Percentiles rank a stretch among this genome's conserved stretches.
Evolutionary conservation across 2,888 invertebrate species (phyloP).

Genomic region (Helobdella robusta): DNA sequence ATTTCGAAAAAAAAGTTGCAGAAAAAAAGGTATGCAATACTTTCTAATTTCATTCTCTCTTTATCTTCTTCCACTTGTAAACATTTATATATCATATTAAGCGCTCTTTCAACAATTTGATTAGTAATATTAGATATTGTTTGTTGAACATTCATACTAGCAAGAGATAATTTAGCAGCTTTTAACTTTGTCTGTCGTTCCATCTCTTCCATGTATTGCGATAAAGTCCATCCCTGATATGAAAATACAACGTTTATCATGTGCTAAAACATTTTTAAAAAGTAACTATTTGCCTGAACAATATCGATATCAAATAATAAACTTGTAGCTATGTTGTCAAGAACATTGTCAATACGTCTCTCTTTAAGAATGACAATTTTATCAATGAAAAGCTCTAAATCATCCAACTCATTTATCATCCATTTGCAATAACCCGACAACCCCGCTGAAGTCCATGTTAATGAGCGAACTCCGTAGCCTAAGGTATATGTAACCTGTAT

Average conservation of each 20-base stretch:
- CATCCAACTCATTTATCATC: slow-evolving; percentile 56
- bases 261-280: neutral
- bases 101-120: slow-evolving; percentile 6
- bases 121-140: slow-evolving; percentile 10
- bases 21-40: no score
- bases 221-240: slow-evolving; percentile 20
- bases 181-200: slow-evolving; percentile 15
- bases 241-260: no score
- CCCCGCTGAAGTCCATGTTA: slow-evolving; percentile 73
- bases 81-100: slow-evolving; percentile 5
- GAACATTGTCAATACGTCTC: slow-evolving; percentile 62
- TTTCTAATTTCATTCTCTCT: neutral
- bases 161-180: slow-evolving; percentile 17
- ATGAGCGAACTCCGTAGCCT: slow-evolving; percentile 65
- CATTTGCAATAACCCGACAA: slow-evolving; percentile 59
- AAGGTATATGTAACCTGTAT: slow-evolving; percentile 58
- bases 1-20: no score
- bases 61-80: slow-evolving; percentile 16
- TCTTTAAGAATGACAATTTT: slow-evolving; percentile 66
- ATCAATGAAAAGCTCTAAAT: slow-evolving; percentile 54
- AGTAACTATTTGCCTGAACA: slow-evolving; percentile 8
- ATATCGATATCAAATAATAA: slow-evolving; percentile 49
- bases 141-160: slow-evolving; percentile 17
- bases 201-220: slow-evolving; percentile 17
- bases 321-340: slow-evolving; percentile 58